Percentiles rank a stretch among this genome's conserved stretches.
Evolutionary conservation across 2,113 vertebrate genomes (phyloP).

Genomic region (Tringa solitaria): DNA sequence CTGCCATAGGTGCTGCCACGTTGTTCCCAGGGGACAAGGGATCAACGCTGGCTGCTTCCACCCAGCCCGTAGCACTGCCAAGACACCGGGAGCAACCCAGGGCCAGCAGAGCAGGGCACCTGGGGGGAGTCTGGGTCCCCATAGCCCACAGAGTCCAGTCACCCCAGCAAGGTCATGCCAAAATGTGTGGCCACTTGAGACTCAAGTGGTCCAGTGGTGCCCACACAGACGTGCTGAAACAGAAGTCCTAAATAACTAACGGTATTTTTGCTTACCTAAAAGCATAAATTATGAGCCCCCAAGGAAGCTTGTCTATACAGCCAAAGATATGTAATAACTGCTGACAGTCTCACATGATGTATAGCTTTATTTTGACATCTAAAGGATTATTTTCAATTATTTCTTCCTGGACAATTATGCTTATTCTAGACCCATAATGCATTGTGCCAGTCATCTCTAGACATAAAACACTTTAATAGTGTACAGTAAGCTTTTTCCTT

Average conservation of each 20-base stretch:
- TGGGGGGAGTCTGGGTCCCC: rapidly evolving
- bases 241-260: not conserved
- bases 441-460: constrained; percentile 68
- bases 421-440: constrained; percentile 72
- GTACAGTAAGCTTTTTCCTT: constrained; percentile 61
- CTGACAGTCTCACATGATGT: constrained; percentile 54
- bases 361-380: constrained; percentile 70
- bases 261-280: constrained; percentile 33
- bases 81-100: not conserved
- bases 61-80: rapidly evolving
- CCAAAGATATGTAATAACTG: constrained; percentile 51
- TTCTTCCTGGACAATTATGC: constrained; percentile 73
- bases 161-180: not conserved
- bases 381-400: constrained; percentile 78
- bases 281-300: constrained; percentile 52
- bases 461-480: constrained; percentile 71
- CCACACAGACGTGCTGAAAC: not conserved
- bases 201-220: not conserved
- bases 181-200: not conserved
- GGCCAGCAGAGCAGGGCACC: not conserved
- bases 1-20: rapidly evolving
- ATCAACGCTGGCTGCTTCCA: not conserved
- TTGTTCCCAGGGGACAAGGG: not conserved
- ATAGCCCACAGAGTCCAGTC: not conserved
- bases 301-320: constrained; percentile 40